Conservation (phyloP, 2,113 vertebrate genomes). For the Phrynocephalus versicolor region DNA sequence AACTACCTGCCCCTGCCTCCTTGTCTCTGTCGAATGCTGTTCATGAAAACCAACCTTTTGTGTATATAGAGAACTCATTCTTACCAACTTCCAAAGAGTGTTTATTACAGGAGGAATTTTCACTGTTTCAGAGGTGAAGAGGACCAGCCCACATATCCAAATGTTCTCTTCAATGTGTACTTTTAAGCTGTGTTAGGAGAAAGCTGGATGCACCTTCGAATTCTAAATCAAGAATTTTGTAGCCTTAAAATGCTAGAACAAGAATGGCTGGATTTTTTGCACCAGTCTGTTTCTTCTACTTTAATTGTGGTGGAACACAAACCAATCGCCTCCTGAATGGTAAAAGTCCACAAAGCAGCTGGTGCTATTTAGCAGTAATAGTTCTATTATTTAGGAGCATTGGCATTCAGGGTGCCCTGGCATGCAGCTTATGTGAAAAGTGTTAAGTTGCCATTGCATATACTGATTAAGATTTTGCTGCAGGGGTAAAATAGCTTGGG, state of each 20-base stretch:
- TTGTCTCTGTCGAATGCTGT: too few relatives aligned
- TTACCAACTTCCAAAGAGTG: background rate
- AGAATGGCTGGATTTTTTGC: background rate
- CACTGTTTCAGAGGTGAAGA: background rate
- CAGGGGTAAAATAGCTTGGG: too few relatives aligned
- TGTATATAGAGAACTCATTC: background rate
- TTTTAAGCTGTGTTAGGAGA: background rate
- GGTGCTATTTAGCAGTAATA: background rate
- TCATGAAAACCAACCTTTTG: too few relatives aligned
- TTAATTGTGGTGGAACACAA: background rate
- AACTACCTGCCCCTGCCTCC: too few relatives aligned
- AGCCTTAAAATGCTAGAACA: background rate
- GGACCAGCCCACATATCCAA: background rate
- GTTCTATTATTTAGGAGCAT: too few relatives aligned
- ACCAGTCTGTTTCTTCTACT: background rate
- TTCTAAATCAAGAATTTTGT: background rate
- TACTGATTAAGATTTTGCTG: too few relatives aligned
- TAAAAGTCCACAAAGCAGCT: background rate
- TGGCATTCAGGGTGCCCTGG: too few relatives aligned
- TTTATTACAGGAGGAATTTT: background rate
- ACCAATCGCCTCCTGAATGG: background rate
- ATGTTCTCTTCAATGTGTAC: background rate
- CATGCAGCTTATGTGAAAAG: too few relatives aligned
- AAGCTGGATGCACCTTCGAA: background rate
- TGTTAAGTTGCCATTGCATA: too few relatives aligned